A percentile compares a stretch with the other conserved stretches of the same genome.
phyloP scores from a whole-genome alignment of 2,888 invertebrate species.

The Drosophila ustulata region DNA sequence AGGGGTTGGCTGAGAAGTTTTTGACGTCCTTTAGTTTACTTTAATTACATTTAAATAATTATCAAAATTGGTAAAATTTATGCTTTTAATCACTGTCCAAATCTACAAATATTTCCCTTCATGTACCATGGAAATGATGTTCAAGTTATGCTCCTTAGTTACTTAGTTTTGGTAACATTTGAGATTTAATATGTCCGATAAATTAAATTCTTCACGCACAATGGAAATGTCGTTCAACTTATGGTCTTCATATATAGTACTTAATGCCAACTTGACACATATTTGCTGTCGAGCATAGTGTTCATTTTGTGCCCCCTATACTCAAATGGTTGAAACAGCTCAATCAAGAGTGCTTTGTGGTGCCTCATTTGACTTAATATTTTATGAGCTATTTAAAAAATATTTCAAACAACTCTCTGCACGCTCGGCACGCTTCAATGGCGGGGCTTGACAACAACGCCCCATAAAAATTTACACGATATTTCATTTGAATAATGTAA shows the following conservation, averaged over 20 bases:
- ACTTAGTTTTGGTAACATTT: too few relatives aligned
- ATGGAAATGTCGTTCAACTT: neutral
- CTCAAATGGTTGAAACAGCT: neutral
- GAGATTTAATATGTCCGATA: neutral
- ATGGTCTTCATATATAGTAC: neutral
- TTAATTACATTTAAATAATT: slow-evolving; percentile 14
- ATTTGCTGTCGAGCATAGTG: neutral
- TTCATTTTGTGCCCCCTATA: neutral
- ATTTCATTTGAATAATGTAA: slow-evolving; percentile 47
- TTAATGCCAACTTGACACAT: neutral
- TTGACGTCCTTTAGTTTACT: neutral
- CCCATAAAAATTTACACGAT: slow-evolving; percentile 24
- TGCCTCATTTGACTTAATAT: slow-evolving; percentile 7
- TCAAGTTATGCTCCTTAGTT: too few relatives aligned
- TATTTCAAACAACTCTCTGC: slow-evolving; percentile 1
- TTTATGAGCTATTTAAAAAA: slow-evolving; percentile 17
- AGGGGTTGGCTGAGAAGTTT: slow-evolving; percentile 11
- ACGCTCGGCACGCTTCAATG: neutral
- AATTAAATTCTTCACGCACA: too few relatives aligned
- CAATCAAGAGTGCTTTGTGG: neutral
- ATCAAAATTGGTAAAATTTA: neutral
- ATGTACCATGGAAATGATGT: too few relatives aligned
- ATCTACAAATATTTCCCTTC: too few relatives aligned
- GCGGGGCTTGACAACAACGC: neutral
- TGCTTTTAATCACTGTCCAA: neutral